Evolutionary conservation across 2,888 invertebrate genomes (phyloP).

Genomic region (Sceliomorpha sp.): DNA sequence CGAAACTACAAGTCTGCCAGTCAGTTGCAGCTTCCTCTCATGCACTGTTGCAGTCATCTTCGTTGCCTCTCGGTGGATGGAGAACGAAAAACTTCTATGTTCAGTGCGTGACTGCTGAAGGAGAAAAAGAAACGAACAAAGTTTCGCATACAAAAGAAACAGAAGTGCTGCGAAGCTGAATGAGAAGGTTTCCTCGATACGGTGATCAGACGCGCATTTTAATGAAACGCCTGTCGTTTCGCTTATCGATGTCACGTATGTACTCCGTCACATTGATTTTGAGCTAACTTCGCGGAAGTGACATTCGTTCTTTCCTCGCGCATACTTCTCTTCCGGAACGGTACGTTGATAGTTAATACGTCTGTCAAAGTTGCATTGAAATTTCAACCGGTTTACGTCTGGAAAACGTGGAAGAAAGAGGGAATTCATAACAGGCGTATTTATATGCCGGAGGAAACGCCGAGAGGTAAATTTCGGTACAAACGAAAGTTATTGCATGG

Average conservation of each 20-base stretch:
- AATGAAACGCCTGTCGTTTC: background rate
- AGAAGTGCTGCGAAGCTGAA: conserved; percentile 1
- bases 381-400: no score
- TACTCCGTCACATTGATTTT: background rate
- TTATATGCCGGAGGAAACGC: no score
- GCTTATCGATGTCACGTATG: background rate
- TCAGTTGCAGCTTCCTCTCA: conserved; percentile 72
- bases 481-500: no score
- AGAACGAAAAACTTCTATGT: conserved; percentile 51
- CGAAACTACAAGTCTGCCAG: conserved; percentile 77
- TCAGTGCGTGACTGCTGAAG: conserved; percentile 39
- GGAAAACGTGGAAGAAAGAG: no score
- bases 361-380: no score
- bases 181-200: conserved; percentile 26
- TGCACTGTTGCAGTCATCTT: conserved; percentile 56
- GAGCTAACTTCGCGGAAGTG: background rate
- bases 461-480: no score
- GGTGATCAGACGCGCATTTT: conserved; percentile 10
- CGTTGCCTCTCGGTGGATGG: conserved; percentile 62
- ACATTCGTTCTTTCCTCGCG: no score
- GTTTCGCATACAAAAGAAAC: conserved; percentile 17
- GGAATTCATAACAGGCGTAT: no score
- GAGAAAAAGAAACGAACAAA: conserved; percentile 32
- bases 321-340: no score
- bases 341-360: no score